Conservation (phyloP, 2,797 vertebrate genomes). For the Molossus alvarezi region DNA sequence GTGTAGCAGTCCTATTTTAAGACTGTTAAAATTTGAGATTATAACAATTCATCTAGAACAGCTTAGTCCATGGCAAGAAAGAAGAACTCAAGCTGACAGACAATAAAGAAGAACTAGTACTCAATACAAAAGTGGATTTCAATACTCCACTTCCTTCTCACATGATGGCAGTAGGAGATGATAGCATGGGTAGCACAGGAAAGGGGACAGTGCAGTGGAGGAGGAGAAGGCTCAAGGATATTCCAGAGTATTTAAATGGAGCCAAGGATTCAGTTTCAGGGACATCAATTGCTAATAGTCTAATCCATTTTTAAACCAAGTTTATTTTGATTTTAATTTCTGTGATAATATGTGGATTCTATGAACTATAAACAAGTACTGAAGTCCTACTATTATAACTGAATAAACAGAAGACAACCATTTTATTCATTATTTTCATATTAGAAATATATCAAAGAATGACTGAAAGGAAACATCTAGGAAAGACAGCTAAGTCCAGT, state of each 20-base stretch:
- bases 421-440: slow-evolving; percentile 53
- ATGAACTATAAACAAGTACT: slow-evolving; percentile 43
- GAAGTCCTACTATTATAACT: slow-evolving; percentile 50
- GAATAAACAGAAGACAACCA: background rate
- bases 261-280: slow-evolving; percentile 46
- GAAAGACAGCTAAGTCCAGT: slow-evolving; percentile 20
- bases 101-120: background rate
- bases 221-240: background rate
- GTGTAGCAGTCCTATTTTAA: background rate
- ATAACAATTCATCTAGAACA: background rate
- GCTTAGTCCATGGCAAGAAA: slow-evolving; percentile 47
- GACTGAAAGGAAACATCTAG: background rate
- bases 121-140: background rate
- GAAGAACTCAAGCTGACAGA: background rate
- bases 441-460: slow-evolving; percentile 59
- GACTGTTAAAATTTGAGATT: slow-evolving; percentile 33
- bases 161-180: background rate
- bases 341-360: slow-evolving; percentile 8
- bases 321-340: slow-evolving; percentile 70
- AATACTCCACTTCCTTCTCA: background rate
- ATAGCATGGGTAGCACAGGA: background rate
- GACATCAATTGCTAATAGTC: background rate
- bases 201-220: background rate
- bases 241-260: background rate
- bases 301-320: slow-evolving; percentile 29